These are phyloP conservation scores for Bombylius discolor DNA, from an alignment of 2,888 invertebrate species.

Conservation along the genomic window DNA sequence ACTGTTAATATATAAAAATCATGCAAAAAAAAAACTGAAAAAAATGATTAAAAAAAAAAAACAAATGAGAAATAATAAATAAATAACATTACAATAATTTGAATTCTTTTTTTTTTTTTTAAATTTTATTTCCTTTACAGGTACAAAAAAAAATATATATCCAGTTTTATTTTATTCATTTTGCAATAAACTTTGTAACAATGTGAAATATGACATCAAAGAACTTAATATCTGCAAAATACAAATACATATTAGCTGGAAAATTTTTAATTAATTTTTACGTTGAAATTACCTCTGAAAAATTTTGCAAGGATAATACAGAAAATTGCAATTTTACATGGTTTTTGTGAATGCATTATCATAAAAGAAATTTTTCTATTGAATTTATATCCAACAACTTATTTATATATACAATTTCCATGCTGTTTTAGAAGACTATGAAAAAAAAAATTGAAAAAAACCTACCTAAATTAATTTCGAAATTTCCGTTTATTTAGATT, in stretches of 20 bases:
- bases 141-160: too few relatives aligned
- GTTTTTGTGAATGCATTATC: slow-evolving; percentile 30
- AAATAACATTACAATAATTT: background rate
- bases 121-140: too few relatives aligned
- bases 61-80: background rate
- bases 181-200: slow-evolving; percentile 25
- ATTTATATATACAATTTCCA: slow-evolving; percentile 14
- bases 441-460: background rate
- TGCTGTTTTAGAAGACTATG: slow-evolving; percentile 10
- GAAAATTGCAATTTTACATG: slow-evolving; percentile 31
- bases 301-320: slow-evolving; percentile 30
- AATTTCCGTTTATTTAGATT: background rate
- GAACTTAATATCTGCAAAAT: slow-evolving; percentile 29
- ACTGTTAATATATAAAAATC: background rate
- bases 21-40: background rate
- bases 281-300: slow-evolving; percentile 23
- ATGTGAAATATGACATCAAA: slow-evolving; percentile 35
- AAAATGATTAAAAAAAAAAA: background rate
- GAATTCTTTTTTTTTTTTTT: background rate
- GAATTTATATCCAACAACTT: slow-evolving; percentile 20
- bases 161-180: background rate
- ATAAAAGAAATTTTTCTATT: slow-evolving; percentile 24
- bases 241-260: background rate
- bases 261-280: background rate
- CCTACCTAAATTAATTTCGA: too few relatives aligned